phyloP scores from a whole-genome alignment of 2,888 invertebrate genomes.

The Allolobophora icterica region DNA sequence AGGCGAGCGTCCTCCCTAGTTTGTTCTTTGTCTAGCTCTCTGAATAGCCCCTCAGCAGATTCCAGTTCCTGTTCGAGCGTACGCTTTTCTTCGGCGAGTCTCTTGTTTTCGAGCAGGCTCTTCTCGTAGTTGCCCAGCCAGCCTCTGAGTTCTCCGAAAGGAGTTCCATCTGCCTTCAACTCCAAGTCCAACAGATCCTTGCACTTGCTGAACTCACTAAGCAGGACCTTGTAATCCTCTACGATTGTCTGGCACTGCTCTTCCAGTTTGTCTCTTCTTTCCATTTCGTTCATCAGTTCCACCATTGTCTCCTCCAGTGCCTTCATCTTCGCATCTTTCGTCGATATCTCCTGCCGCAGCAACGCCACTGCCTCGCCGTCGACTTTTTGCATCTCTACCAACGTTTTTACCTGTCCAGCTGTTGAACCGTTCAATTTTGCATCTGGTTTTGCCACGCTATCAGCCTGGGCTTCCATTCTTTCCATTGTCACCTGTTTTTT shows the following conservation, averaged over 20 bases:
- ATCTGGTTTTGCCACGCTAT: not conserved
- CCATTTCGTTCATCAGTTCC: conserved; percentile 22
- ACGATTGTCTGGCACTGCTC: conserved; percentile 23
- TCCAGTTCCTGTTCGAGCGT: not conserved
- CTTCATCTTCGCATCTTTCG: conserved; percentile 22
- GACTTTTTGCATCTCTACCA: not conserved
- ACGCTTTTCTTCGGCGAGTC: conserved; percentile 19
- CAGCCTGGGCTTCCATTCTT: not conserved
- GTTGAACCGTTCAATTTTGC: not conserved
- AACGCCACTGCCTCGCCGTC: not conserved
- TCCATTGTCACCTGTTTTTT: not conserved
- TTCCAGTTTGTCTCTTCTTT: conserved; percentile 11
- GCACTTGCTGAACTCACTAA: not conserved
- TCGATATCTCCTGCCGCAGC: not conserved
- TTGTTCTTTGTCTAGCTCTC: conserved; percentile 18
- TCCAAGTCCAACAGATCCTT: not conserved
- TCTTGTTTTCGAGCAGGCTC: conserved; percentile 22
- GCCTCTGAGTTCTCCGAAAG: conserved; percentile 21
- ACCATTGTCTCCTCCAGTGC: not conserved
- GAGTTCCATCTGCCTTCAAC: not conserved
- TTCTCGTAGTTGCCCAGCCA: conserved; percentile 8
- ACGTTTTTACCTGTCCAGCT: not conserved
- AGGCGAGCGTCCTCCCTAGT: not conserved
- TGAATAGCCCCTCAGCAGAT: not conserved
- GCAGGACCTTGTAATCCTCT: conserved; percentile 23